Base-by-base conservation (phyloP, 2,888 invertebrate species). In the Yponomeuta cagnagella region DNA sequence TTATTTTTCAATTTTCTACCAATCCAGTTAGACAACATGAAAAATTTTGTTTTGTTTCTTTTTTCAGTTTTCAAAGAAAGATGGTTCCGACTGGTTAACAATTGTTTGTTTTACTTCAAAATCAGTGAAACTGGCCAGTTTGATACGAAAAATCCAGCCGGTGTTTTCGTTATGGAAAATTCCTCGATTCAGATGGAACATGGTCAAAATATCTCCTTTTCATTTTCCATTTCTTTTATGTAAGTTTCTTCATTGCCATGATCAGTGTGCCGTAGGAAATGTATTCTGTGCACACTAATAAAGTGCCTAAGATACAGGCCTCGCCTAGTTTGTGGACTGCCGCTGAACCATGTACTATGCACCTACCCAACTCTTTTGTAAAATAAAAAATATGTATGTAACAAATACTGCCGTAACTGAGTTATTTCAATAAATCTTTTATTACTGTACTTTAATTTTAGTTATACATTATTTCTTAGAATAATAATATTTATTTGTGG, bases 91-190 rank as follows among this genome's bases (percentile, higher is more conserved):
- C 85, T 96, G 71, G 93, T 94, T 75, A 94, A 94, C 76, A 96
- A 96, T 84, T 93, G 96, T 78, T 86, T 96, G 70, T 96, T 96
- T 87, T 96, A 96, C 83, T 96, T 95, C 84, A 94, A 95, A 82
- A 93, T 96, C 74, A 95, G 94, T 84, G 94, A 92, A 77, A 84
- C 93, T 82, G 95, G 95, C 48, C 93, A 93, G 77, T 94, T 95
- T 78, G 94, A 94, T 75, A 91, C 90, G 31, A 93, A 93, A 78
- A 91, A 94, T 81, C 96, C 96, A 30, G 92, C 94, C 58, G 96
- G 96, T 68, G 93, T 96, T 48, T 93, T 96, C 82, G 93, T 96
- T 37, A 88, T 96, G 83, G 96, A 96, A 83, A 96, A 96, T 82
- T 95, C 93, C 79, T 94, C 92, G 77, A 94, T 94, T 79, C 95